These are phyloP conservation scores for Andricus quercusramuli DNA, from an alignment of 2,888 invertebrate species.

Conservation along the genomic window DNA sequence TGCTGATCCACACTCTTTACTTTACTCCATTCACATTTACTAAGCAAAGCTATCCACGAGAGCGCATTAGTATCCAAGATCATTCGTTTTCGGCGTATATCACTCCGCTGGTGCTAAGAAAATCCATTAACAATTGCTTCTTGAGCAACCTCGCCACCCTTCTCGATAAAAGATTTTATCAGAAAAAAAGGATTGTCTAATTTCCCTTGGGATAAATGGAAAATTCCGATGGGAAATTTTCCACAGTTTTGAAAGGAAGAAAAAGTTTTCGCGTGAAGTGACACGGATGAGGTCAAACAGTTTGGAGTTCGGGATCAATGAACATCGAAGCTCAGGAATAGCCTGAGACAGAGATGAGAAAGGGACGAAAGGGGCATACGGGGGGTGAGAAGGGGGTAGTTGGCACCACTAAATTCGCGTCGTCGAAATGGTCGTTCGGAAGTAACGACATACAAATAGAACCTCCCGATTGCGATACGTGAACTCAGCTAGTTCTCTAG, in stretches of 20 bases:
- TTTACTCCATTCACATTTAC: too few relatives aligned
- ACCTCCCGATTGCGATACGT: constrained; percentile 67
- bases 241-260: not conserved
- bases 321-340: constrained; percentile 58
- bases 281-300: constrained; percentile 47
- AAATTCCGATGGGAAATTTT: not conserved
- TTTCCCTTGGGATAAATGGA: not conserved
- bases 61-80: too few relatives aligned
- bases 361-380: constrained; percentile 45
- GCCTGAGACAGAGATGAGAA: constrained; percentile 49
- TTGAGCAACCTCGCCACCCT: not conserved
- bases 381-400: constrained; percentile 43
- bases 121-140: not conserved
- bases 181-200: not conserved
- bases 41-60: too few relatives aligned
- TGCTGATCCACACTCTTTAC: too few relatives aligned
- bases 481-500: constrained; percentile 54
- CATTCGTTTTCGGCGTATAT: too few relatives aligned
- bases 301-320: constrained; percentile 61
- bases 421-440: constrained; percentile 66
- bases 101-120: too few relatives aligned
- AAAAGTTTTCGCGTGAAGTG: not conserved
- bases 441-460: constrained; percentile 75
- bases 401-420: constrained; percentile 58
- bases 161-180: not conserved